phyloP scores from a whole-genome alignment of 2,113 vertebrate species.

The Speoplatyrhinus poulsoni region DNA sequence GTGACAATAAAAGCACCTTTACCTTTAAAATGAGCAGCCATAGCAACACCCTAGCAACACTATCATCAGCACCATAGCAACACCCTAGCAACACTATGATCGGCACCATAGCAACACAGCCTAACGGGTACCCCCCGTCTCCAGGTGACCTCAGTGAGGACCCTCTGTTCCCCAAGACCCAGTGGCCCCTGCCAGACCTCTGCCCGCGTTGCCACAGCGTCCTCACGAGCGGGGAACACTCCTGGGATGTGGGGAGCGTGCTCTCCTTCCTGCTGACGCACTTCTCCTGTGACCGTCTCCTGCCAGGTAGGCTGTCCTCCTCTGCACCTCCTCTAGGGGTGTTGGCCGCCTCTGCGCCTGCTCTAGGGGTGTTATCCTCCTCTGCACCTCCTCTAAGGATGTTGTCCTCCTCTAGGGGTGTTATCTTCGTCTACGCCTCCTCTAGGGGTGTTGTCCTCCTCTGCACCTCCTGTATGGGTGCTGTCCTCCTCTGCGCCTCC shows the following conservation, averaged over 20 bases:
- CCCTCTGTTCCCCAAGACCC: slow-evolving; percentile 90
- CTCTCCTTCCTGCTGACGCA: slow-evolving; percentile 81
- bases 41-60: too few relatives aligned
- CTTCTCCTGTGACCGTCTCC: slow-evolving; percentile 77
- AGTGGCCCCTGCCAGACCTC: slow-evolving; percentile 85
- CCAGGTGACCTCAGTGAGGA: slow-evolving; percentile 86
- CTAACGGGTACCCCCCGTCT: neutral
- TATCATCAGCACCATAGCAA: too few relatives aligned
- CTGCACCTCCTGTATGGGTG: neutral
- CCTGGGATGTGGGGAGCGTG: slow-evolving; percentile 75
- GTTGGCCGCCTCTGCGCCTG: neutral
- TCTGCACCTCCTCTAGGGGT: slow-evolving; percentile 44
- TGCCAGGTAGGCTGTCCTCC: slow-evolving; percentile 45
- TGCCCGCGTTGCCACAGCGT: slow-evolving; percentile 83
- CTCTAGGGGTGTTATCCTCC: too few relatives aligned
- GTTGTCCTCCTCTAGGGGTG: too few relatives aligned
- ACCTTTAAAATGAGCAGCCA: too few relatives aligned
- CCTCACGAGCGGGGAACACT: slow-evolving; percentile 59
- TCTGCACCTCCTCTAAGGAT: too few relatives aligned
- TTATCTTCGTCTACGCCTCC: neutral
- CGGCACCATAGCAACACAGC: neutral
- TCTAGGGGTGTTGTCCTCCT: slow-evolving; percentile 44
- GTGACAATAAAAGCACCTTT: too few relatives aligned
- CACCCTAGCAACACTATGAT: too few relatives aligned
- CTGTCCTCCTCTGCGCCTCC: too few relatives aligned